Conservation (phyloP, 2,888 invertebrate genomes). For the Dendrolimus pini region DNA sequence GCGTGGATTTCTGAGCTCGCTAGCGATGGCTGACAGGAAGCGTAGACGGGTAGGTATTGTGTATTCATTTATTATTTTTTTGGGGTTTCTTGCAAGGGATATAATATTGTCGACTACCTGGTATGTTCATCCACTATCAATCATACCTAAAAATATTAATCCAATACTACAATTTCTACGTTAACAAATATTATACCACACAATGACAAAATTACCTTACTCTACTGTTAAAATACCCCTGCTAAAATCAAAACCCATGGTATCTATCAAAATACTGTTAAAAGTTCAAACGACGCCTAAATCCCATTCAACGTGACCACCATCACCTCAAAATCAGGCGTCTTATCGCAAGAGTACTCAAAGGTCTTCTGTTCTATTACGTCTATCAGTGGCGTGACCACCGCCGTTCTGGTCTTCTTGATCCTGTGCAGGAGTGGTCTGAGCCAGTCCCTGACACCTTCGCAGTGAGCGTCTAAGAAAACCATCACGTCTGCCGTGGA, state of each 20-base stretch:
- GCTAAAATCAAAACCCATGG: slow-evolving; percentile 5
- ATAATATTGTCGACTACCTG: too few relatives aligned
- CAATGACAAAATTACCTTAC: too few relatives aligned
- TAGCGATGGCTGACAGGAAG: too few relatives aligned
- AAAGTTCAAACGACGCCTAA: neutral
- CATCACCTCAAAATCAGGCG: slow-evolving; percentile 34
- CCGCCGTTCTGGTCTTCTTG: slow-evolving; percentile 79
- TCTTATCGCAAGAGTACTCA: slow-evolving; percentile 28
- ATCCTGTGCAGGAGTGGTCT: slow-evolving; percentile 92
- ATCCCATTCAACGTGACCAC: neutral
- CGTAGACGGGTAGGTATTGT: too few relatives aligned
- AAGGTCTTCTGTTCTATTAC: slow-evolving; percentile 86
- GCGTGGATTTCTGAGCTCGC: too few relatives aligned
- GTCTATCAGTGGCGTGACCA: slow-evolving; percentile 95
- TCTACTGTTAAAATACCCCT: neutral
- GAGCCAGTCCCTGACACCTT: slow-evolving; percentile 85
- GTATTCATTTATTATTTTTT: too few relatives aligned
- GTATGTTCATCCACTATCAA: too few relatives aligned
- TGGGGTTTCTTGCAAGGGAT: too few relatives aligned
- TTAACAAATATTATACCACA: too few relatives aligned
- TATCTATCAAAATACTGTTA: neutral
- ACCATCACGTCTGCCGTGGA: slow-evolving; percentile 86
- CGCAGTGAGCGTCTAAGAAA: slow-evolving; percentile 94
- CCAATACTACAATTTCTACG: too few relatives aligned
- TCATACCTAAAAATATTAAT: too few relatives aligned